Conservation (phyloP, 2,797 vertebrate species). For the Darevskia mixta region DNA sequence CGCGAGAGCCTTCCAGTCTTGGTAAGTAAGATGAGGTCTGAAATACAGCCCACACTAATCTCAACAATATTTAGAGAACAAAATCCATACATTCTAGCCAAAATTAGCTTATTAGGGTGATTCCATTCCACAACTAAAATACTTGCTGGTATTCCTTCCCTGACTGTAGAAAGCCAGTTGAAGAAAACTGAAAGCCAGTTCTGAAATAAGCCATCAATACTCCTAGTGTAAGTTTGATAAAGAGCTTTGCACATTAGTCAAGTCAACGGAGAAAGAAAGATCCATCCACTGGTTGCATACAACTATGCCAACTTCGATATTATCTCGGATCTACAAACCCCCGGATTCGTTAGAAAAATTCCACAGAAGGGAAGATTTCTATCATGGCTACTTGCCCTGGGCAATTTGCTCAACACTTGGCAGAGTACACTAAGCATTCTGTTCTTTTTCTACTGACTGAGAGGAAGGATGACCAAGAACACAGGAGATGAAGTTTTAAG, state of each 20-base stretch:
- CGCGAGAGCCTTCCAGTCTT: no score
- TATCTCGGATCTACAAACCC: neutral
- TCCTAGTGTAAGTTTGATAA: neutral
- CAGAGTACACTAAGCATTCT: neutral
- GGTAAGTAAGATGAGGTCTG: no score
- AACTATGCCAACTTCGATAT: neutral
- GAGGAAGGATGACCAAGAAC: slow-evolving; percentile 19
- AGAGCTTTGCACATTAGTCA: neutral
- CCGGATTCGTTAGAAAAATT: neutral
- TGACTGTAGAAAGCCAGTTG: neutral
- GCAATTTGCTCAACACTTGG: slow-evolving; percentile 1
- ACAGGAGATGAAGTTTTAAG: neutral
- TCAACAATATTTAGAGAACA: neutral
- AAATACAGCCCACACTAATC: neutral
- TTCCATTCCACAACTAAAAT: neutral
- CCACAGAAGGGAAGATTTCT: slow-evolving; percentile 21
- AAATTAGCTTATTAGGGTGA: neutral
- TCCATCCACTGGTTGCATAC: neutral
- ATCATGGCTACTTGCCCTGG: neutral
- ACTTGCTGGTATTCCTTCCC: no score
- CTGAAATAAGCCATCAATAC: neutral
- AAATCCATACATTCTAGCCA: neutral
- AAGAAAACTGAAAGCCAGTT: neutral
- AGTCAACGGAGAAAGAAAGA: neutral
- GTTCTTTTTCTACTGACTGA: neutral